A percentile compares a stretch with the other conserved stretches of the same genome.
These are phyloP conservation scores for Phrynocephalus forsythii DNA, from an alignment of 2,797 vertebrate genomes.

Conservation along the genomic window DNA sequence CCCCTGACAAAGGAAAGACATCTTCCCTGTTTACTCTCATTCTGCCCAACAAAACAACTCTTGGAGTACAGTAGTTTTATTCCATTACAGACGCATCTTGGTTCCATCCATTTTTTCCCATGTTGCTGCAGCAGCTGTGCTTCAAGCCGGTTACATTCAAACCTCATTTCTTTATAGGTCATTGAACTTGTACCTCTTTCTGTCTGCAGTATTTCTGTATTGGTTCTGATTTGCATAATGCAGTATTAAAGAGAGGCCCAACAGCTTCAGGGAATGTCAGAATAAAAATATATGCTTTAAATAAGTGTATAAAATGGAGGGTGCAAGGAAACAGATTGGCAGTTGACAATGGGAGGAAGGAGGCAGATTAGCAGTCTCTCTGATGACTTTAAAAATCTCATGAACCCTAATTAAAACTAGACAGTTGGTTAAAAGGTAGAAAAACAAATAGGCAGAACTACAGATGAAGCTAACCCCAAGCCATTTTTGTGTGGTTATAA, in stretches of 20 bases:
- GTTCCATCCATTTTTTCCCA: not conserved
- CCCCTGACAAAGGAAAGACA: not conserved
- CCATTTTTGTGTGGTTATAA: not conserved
- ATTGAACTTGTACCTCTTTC: too few species aligned
- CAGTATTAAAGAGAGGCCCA: too few species aligned
- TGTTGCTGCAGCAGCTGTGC: slow-evolving; percentile 22
- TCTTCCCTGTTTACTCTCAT: slow-evolving; percentile 5
- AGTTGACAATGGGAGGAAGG: too few species aligned
- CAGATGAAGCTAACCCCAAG: not conserved
- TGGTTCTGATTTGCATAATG: too few species aligned
- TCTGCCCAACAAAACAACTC: fast-evolving
- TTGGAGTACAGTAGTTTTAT: fast-evolving
- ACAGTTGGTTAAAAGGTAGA: not conserved
- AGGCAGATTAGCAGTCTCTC: not conserved
- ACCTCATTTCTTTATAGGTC: too few species aligned
- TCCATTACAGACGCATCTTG: slow-evolving; percentile 15
- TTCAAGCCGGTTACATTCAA: not conserved
- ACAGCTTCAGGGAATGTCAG: too few species aligned
- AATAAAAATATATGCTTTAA: too few species aligned
- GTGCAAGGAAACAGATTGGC: too few species aligned
- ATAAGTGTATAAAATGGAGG: too few species aligned
- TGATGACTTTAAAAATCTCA: not conserved
- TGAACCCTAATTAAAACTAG: not conserved
- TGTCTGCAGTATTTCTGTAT: too few species aligned
- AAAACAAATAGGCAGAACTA: not conserved